A percentile compares a stretch with the other conserved stretches of the same genome.
Evolutionary conservation across 2,797 vertebrate species (phyloP).

Genomic region (Anabas testudineus): DNA sequence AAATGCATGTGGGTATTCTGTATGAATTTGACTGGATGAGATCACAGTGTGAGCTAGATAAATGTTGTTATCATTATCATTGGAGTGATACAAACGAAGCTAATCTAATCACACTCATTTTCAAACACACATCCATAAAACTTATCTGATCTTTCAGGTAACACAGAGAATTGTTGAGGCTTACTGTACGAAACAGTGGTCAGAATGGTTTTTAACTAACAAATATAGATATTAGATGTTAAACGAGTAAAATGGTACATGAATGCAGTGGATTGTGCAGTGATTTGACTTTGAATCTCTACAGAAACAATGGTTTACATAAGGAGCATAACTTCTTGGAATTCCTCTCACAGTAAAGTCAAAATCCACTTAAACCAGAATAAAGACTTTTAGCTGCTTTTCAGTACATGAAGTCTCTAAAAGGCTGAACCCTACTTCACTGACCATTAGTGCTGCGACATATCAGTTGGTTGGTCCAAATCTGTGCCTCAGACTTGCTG

Average conservation of each 20-base stretch:
- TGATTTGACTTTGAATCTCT: neutral
- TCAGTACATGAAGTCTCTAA: neutral
- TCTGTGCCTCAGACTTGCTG: neutral
- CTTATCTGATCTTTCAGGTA: too few relatives aligned
- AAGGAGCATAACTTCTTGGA: neutral
- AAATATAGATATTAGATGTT: neutral
- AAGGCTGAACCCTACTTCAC: neutral
- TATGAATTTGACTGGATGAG: too few relatives aligned
- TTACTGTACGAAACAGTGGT: too few relatives aligned
- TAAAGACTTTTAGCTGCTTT: neutral
- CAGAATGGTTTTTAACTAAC: too few relatives aligned
- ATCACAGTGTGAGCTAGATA: too few relatives aligned
- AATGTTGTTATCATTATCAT: too few relatives aligned
- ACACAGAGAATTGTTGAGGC: too few relatives aligned
- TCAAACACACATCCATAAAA: too few relatives aligned
- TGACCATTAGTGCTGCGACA: too few relatives aligned
- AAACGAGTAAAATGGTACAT: neutral
- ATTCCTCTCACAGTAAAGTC: neutral
- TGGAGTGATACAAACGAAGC: too few relatives aligned
- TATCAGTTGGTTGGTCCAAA: neutral
- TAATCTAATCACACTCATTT: too few relatives aligned
- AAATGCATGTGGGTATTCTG: too few relatives aligned
- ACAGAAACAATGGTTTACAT: conserved; percentile 3
- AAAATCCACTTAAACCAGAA: conserved; percentile 12
- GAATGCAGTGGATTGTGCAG: neutral